Evolutionary conservation across 2,797 vertebrate species (phyloP).

Genomic region (Alca torda): DNA sequence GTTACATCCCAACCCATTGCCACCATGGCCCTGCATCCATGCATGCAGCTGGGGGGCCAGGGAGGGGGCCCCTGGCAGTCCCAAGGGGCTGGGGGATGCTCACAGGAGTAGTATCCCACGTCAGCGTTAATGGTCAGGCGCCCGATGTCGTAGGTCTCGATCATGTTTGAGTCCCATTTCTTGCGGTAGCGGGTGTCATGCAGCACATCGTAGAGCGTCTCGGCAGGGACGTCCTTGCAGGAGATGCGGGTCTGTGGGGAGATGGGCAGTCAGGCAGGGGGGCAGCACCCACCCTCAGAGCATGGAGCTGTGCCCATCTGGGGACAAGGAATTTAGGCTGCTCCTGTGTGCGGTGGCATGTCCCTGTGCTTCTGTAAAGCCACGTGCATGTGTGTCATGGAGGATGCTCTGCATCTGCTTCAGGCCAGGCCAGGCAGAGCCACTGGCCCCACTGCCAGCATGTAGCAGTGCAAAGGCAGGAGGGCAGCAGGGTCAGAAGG

Average conservation of each 20-base stretch:
- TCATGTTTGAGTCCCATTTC: constrained; percentile 88
- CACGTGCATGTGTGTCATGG: accelerated
- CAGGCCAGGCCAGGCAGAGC: neutral
- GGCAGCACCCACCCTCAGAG: neutral
- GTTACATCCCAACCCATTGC: neutral
- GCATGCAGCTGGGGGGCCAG: accelerated
- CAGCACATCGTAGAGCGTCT: constrained; percentile 84
- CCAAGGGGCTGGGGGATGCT: neutral
- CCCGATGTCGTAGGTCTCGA: constrained; percentile 87
- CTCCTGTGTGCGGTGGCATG: accelerated
- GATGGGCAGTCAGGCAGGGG: accelerated
- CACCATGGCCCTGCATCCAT: accelerated
- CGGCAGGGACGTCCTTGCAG: constrained; percentile 82
- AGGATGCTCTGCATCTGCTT: neutral
- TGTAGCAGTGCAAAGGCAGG: neutral
- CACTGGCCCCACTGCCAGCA: accelerated
- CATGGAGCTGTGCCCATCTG: accelerated
- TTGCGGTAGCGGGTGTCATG: constrained; percentile 84
- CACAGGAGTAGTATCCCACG: constrained; percentile 88
- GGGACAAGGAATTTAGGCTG: accelerated
- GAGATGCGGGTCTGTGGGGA: constrained; percentile 82
- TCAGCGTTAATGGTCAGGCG: constrained; percentile 85
- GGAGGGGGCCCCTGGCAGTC: neutral
- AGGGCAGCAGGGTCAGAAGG: neutral
- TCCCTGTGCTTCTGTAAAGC: neutral